Evolutionary conservation across 2,888 invertebrate genomes (phyloP), one percentile per base, ranked within the genome.

Genomic region (Agrilus cyanescens): DNA sequence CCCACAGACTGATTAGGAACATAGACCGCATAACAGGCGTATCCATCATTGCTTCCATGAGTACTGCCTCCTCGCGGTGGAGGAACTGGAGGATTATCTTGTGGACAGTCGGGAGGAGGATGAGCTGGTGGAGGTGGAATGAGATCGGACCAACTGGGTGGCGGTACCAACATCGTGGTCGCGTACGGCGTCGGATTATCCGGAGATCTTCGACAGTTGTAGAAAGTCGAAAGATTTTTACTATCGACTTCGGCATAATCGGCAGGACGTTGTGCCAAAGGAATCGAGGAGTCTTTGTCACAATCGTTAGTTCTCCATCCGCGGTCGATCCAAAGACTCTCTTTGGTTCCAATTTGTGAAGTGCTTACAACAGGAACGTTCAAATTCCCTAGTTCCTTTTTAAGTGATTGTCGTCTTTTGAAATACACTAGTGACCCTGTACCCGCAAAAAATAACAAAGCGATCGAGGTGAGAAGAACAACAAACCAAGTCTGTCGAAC

Each of bases 401-500:
- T 72, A 51, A 73, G 63, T 2, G 72, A 70, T 51, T 74, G 73
- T 47, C 71, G 68, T 45, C 73, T 67, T 45, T 71, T 72, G 10
- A 77, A 57, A 54, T 76, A 78, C 1, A 78, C 56, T 10, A 73
- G 65, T 1, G 79, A 62, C 12, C 60, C 65, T 14, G 58, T 58
- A 5, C 57, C 61, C 6, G 64, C 66, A 12, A 72, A 55, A 8
- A 73, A 51, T 4, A 67, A 58, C 29, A 73, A 57, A 5, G 68
- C 65, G 45, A 80, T 69, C 16, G 75, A 74, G 32, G 80, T 79
- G 49, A 82, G 68, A 4, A 80, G 64, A 1, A 78, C 74, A n/a
- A 85, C 75, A 56, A 85, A 80, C 83, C 83, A 84, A 1, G 82
- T 76, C 60, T 82, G 76, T 42, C 73, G 68, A 32, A 80, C 72